These are phyloP conservation scores for Enteromius treurensis DNA, from an alignment of 2,797 vertebrate species.

Conservation along the genomic window DNA sequence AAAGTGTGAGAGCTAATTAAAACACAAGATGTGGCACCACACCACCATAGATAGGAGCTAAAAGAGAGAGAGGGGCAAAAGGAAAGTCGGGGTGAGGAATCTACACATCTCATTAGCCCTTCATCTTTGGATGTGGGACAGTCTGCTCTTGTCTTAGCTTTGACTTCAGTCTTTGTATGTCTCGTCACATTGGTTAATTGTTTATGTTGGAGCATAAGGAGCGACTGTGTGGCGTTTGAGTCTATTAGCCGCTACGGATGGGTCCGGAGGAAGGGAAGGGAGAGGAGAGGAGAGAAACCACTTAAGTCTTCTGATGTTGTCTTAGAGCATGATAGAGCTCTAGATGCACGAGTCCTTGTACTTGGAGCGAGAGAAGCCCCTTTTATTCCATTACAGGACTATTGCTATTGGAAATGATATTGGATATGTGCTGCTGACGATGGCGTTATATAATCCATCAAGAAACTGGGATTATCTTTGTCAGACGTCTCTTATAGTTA, in stretches of 20 bases:
- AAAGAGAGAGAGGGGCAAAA: conserved; percentile 22
- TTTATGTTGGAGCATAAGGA: conserved; percentile 50
- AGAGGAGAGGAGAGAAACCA: conserved; percentile 9
- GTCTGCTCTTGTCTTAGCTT: conserved; percentile 47
- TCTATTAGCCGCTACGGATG: conserved; percentile 49
- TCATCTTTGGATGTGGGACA: conserved; percentile 22
- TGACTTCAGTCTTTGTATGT: conserved; percentile 47
- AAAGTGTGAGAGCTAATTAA: conserved; percentile 52
- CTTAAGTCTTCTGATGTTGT: conserved; percentile 24
- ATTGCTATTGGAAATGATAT: conserved; percentile 27
- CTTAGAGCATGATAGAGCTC: conserved; percentile 9
- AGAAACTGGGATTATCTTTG: conserved; percentile 7
- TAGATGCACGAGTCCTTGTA: conserved; percentile 2
- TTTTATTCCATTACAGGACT: conserved; percentile 25
- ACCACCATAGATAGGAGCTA: conserved; percentile 16
- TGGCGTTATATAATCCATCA: conserved; percentile 17
- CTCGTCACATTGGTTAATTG: conserved; percentile 49
- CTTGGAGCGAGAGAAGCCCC: not conserved
- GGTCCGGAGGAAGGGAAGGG: conserved; percentile 33
- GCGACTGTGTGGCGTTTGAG: conserved; percentile 41
- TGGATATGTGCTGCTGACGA: conserved; percentile 6
- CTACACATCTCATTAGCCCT: conserved; percentile 42
- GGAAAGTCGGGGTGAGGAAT: conserved; percentile 29
- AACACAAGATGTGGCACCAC: conserved; percentile 39
- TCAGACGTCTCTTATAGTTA: conserved; percentile 13